Conservation (phyloP, 2,113 vertebrate species). For the Oncorhynchus gorbuscha region DNA sequence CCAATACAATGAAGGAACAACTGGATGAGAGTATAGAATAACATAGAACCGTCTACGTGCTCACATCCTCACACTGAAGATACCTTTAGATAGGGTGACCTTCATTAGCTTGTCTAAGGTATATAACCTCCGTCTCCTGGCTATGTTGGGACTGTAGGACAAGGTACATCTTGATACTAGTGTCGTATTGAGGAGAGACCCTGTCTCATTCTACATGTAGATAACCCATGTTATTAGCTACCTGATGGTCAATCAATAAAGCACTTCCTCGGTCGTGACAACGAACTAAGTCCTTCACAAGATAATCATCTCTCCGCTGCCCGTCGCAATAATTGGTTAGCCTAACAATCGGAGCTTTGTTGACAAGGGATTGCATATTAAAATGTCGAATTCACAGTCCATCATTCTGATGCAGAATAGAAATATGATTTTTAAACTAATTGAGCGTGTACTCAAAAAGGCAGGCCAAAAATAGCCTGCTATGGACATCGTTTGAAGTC, state of each 20-base stretch:
- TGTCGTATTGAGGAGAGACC: slow-evolving; percentile 64
- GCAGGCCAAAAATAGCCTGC: slow-evolving; percentile 6
- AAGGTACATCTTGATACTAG: slow-evolving; percentile 74
- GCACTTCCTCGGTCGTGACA: slow-evolving; percentile 69
- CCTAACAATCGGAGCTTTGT: slow-evolving; percentile 73
- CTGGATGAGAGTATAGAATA: slow-evolving; percentile 26
- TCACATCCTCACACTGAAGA: slow-evolving; percentile 1
- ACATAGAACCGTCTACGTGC: not conserved
- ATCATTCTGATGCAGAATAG: slow-evolving; percentile 45
- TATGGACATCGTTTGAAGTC: slow-evolving; percentile 47
- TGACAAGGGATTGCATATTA: slow-evolving; percentile 77
- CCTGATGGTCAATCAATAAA: slow-evolving; percentile 81
- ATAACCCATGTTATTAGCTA: slow-evolving; percentile 83
- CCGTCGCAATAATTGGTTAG: slow-evolving; percentile 71
- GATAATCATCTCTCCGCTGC: slow-evolving; percentile 74
- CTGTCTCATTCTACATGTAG: slow-evolving; percentile 77
- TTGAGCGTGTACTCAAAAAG: slow-evolving; percentile 58
- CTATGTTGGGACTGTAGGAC: slow-evolving; percentile 42
- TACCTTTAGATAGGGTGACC: slow-evolving; percentile 57
- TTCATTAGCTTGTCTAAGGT: slow-evolving; percentile 50
- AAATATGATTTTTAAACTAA: slow-evolving; percentile 63
- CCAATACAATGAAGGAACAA: slow-evolving; percentile 22
- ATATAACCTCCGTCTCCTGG: slow-evolving; percentile 8
- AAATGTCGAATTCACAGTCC: slow-evolving; percentile 48
- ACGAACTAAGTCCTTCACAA: slow-evolving; percentile 73